A percentile compares a stretch with the other conserved stretches of the same genome.
These are phyloP conservation scores for Plebejus argus DNA, from an alignment of 2,888 invertebrate species.

Conservation along the genomic window DNA sequence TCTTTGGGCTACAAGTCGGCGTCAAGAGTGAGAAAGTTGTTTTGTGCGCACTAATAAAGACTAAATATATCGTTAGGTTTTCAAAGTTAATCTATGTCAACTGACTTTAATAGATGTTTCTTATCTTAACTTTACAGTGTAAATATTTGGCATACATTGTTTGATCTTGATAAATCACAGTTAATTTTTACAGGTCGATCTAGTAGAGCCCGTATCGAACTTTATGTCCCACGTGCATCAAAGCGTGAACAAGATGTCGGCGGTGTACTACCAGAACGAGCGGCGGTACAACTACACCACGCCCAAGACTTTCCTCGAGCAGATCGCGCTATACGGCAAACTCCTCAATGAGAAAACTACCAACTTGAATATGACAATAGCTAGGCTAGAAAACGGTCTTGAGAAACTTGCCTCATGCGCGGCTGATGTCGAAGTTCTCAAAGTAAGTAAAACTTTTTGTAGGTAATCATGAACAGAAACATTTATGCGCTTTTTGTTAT, in stretches of 20 bases:
- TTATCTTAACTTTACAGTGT: no score
- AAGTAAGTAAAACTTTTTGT: conserved; percentile 76
- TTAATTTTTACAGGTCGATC: conserved; percentile 61
- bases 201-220: conserved; percentile 85
- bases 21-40: no score
- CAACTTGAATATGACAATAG: conserved; percentile 87
- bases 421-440: conserved; percentile 91
- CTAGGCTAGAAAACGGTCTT: conserved; percentile 92
- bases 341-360: conserved; percentile 84
- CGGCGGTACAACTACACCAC: conserved; percentile 97
- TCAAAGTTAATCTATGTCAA: no score
- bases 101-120: background rate
- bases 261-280: conserved; percentile 90
- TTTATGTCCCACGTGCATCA: conserved; percentile 96
- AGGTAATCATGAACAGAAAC: background rate
- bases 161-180: background rate
- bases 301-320: conserved; percentile 96
- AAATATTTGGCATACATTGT: background rate
- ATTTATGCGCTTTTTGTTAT: background rate
- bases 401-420: conserved; percentile 93
- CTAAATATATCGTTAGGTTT: no score
- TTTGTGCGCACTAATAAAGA: no score
- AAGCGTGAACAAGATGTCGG: conserved; percentile 92
- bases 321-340: conserved; percentile 91
- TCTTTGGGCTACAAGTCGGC: no score